Base-by-base conservation (phyloP, 2,888 invertebrate genomes). In the Dascillus cervinus region DNA sequence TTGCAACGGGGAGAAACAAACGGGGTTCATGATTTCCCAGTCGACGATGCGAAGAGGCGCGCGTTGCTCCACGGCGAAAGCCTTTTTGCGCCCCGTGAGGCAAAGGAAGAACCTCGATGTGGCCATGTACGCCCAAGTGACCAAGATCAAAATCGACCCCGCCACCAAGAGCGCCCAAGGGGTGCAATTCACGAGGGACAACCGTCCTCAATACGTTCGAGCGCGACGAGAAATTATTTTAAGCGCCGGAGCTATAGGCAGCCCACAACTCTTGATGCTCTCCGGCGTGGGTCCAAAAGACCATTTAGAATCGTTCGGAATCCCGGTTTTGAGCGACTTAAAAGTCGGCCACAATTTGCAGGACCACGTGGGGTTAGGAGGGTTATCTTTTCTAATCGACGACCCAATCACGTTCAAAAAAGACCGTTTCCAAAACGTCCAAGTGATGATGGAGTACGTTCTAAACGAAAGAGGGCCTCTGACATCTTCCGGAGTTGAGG, bases 211-310 rank as follows among this genome's bases (percentile, higher is more conserved):
- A 29, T 68, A 73, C 24, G 81, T 84, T 0, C 69, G 77, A 39
- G 88, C 87, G 0, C 75, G 80, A 37, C 73, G 82, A 29, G 90
- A 90, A 61, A 77, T 95, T 0, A 75, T 95, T 4, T 67, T 90
- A 48, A 84, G 88, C 2, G 86, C 91, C 0, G 95, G 95, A 1
- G 79, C 94, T 1, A 76, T 96, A 19, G 83, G 86, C 29, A 80
- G 86, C 2, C 92, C 95, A 0, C 91, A 95, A 50, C 56, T 96
- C 11, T 70, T 96, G 43, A 89, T 94, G 90, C 58, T 95, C 4
- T 90, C 89, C 30, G 95, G 95, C 0, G 75, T 92, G 11, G 89
- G 89, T 0, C 88, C 87, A 0, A 73, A 72, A 2, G 82, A 84
- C 8, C 86, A 89, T 54, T 64, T 89, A 3, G 65, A 72, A 33